These are phyloP conservation scores for Lomographa bimaculata DNA, from an alignment of 2,888 invertebrate species.

Conservation along the genomic window DNA sequence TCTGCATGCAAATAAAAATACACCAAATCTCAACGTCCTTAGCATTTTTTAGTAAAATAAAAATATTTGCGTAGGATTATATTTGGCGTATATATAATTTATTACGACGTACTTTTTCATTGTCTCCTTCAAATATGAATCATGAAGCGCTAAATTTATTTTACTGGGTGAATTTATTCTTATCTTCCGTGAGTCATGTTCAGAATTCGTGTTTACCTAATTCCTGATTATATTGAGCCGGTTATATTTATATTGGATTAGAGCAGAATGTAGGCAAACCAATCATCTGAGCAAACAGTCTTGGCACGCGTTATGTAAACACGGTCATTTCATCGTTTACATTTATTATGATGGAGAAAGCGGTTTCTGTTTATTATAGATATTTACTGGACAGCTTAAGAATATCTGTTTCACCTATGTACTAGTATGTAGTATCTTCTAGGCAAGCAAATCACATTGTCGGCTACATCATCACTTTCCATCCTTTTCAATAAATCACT, in stretches of 20 bases:
- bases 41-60: slow-evolving; percentile 26
- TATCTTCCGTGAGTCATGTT: slow-evolving; percentile 24
- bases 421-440: too few relatives aligned
- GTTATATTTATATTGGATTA: slow-evolving; percentile 36
- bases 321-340: slow-evolving; percentile 38
- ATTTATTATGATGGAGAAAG: slow-evolving; percentile 33
- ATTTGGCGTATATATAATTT: slow-evolving; percentile 24
- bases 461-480: too few relatives aligned
- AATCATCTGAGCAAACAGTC: slow-evolving; percentile 64
- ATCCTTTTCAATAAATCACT: too few relatives aligned
- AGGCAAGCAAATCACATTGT: too few relatives aligned
- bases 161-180: slow-evolving; percentile 21
- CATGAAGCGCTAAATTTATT: slow-evolving; percentile 17
- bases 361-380: slow-evolving; percentile 17
- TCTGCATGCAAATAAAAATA: slow-evolving; percentile 11
- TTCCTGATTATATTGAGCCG: slow-evolving; percentile 26
- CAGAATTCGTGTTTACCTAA: slow-evolving; percentile 27
- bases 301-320: slow-evolving; percentile 52
- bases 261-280: slow-evolving; percentile 39
- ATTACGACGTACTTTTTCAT: slow-evolving; percentile 22
- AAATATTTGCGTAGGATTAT: slow-evolving; percentile 8
- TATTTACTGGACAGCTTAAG: slow-evolving; percentile 6
- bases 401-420: background rate
- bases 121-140: slow-evolving; percentile 26
- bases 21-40: slow-evolving; percentile 26